Evolutionary conservation across 2,113 vertebrate genomes (phyloP).

Genomic region (Poeciliopsis retropinna): DNA sequence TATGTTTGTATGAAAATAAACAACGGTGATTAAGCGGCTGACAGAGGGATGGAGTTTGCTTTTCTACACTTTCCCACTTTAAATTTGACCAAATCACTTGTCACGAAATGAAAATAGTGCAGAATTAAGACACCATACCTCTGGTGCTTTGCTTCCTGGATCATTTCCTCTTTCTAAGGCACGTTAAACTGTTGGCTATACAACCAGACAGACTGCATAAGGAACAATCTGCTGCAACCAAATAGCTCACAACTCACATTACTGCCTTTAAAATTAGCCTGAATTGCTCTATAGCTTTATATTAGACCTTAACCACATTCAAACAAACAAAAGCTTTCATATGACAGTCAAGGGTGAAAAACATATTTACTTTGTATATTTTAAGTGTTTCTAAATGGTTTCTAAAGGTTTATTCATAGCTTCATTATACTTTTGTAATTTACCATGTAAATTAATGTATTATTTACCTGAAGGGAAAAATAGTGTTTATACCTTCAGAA

Average conservation of each 20-base stretch:
- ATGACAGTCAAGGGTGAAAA: conserved; percentile 4
- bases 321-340: conserved; percentile 14
- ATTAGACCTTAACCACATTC: conserved; percentile 19
- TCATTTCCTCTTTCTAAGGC: conserved; percentile 89
- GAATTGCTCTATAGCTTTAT: conserved; percentile 34
- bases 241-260: conserved; percentile 36
- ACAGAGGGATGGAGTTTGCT: conserved; percentile 34
- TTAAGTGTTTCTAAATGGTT: not conserved
- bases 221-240: conserved; percentile 41
- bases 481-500: not conserved
- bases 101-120: not conserved
- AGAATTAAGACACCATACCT: conserved; percentile 40
- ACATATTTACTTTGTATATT: not conserved
- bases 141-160: conserved; percentile 78
- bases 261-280: conserved; percentile 55
- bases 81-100: conserved; percentile 52
- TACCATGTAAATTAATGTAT: not conserved
- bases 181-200: conserved; percentile 75
- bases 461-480: not conserved
- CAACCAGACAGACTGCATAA: conserved; percentile 30
- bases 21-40: conserved; percentile 18
- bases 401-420: conserved; percentile 7
- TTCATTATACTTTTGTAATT: conserved; percentile 32
- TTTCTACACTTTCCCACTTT: conserved; percentile 39
- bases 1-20: conserved; percentile 27